phyloP scores from a whole-genome alignment of 2,888 invertebrate species.

The Amblyjoppa fuscipennis region DNA sequence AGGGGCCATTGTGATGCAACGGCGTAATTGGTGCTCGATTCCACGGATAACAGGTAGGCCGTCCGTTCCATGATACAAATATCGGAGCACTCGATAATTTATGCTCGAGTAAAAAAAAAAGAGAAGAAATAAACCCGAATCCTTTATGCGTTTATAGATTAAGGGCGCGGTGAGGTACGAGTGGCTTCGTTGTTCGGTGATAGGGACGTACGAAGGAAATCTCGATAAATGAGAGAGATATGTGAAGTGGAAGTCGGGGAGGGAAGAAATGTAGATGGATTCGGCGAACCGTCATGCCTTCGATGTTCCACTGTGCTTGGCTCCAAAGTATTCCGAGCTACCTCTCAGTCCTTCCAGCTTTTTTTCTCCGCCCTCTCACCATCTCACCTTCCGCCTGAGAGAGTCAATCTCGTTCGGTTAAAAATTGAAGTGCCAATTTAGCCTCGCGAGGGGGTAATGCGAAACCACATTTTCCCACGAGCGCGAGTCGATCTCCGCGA shows the following conservation, averaged over 20 bases:
- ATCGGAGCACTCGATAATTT: constrained; percentile 35
- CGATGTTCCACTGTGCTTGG: constrained; percentile 36
- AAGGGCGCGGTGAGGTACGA: neutral
- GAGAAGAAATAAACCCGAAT: constrained; percentile 12
- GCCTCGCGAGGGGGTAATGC: constrained; percentile 29
- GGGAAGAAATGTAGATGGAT: constrained; percentile 31
- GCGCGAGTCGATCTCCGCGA: constrained; percentile 20
- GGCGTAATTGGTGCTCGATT: neutral
- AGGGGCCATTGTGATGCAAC: too few species aligned
- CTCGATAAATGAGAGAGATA: constrained; percentile 47
- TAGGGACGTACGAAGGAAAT: constrained; percentile 18
- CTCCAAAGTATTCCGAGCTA: constrained; percentile 33
- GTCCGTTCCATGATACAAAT: constrained; percentile 7
- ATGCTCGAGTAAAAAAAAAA: neutral
- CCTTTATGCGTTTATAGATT: constrained; percentile 9
- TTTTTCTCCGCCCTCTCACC: constrained; percentile 31
- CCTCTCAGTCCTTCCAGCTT: constrained; percentile 35
- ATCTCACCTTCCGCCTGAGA: constrained; percentile 51
- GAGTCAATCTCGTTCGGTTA: constrained; percentile 59
- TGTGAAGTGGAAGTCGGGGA: neutral
- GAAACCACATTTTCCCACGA: constrained; percentile 38
- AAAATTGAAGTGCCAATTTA: constrained; percentile 63
- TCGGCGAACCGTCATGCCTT: constrained; percentile 26
- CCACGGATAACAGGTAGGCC: neutral
- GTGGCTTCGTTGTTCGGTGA: neutral